Evolutionary conservation across 2,113 vertebrate species (phyloP).

Genomic region (Willisornis vidua): DNA sequence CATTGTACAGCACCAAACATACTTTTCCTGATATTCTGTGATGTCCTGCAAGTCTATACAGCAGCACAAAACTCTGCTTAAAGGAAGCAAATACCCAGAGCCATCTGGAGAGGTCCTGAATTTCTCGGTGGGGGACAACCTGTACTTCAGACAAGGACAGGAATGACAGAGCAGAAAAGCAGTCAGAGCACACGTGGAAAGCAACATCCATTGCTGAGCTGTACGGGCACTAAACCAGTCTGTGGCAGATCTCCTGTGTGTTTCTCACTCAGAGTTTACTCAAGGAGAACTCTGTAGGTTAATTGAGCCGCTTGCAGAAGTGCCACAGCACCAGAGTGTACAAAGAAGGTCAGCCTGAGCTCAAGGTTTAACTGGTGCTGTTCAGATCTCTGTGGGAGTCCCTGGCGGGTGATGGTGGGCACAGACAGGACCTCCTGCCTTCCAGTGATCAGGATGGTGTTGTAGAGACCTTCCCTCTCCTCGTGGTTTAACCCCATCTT

Average conservation of each 20-base stretch:
- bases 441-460: neutral
- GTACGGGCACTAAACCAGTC: neutral
- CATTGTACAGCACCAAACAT: neutral
- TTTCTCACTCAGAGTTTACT: neutral
- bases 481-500: neutral
- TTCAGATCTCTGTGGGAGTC: neutral
- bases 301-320: neutral
- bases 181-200: neutral
- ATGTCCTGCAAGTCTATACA: neutral
- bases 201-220: neutral
- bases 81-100: neutral
- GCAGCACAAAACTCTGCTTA: neutral
- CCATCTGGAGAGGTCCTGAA: neutral
- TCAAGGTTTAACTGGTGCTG: neutral
- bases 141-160: neutral
- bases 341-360: too few species aligned
- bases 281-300: neutral
- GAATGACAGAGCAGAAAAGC: neutral
- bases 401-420: neutral
- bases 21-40: neutral
- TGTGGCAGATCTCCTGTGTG: neutral
- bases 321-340: neutral
- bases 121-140: neutral
- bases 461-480: neutral
- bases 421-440: neutral